Evolutionary conservation across 2,888 invertebrate genomes (phyloP), one percentile per base, ranked within the genome.

Genomic region (Eurois occulta): DNA sequence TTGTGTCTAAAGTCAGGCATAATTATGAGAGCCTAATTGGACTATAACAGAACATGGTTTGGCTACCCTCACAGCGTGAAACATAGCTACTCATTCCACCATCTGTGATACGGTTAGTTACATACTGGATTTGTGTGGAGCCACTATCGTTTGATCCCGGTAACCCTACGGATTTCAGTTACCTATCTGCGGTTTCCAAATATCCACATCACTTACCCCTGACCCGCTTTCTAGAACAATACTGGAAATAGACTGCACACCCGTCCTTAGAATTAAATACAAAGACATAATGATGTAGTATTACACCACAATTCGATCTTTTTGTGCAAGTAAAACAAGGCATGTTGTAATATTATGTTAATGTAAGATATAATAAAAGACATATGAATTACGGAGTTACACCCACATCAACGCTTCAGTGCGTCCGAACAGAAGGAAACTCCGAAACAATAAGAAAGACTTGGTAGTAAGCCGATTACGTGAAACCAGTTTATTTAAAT

Each of bases 401-500:
- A 28, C 68, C 38, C 68, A 75, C 77, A 65, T 78, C 66, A 68
- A 83, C 83, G 86, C 81, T 75, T 73, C 76, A 41, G 60, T 78
- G 83, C 58, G 32, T 78, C 72, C 65, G 21, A 83, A 87, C 76
- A 81, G 75, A 78, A 77, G 75, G 58, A 69, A 81, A 75, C 78
- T 85, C 69, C 52, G 64, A 80, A 86, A 87, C 86, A 87, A 87
- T 87, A 86, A 77, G 77, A 81, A 83, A 48, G n/a, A 72, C 70
- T 81, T 65, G 65, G 62, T 60, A 64, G 77, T 87, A 84, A 86
- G 87, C 87, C 75, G 86, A 86, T 86, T 85, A 84, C 74, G 58
- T 58, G 52, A 67, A 77, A 78, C 64, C 71, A 70, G 69, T 71
- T 78, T 77, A 72, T 60, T 72, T 52, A 75, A 84, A 86, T 77